A percentile compares a stretch with the other conserved stretches of the same genome.
phyloP scores from a whole-genome alignment of 2,797 vertebrate species.

The Phaenicophaeus curvirostris region DNA sequence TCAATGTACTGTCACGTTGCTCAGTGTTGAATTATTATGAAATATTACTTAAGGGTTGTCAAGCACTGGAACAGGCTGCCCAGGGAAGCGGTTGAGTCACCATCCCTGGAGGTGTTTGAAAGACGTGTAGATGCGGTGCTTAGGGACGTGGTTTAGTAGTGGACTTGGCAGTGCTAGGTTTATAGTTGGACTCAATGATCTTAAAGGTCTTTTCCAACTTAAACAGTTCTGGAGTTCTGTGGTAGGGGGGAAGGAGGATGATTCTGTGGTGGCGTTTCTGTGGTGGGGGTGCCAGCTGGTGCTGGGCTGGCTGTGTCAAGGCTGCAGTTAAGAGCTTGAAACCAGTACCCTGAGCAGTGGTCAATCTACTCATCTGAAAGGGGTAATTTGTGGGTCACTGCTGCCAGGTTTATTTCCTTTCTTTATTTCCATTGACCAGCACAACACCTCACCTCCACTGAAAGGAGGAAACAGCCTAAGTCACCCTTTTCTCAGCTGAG shows the following conservation, averaged over 20 bases:
- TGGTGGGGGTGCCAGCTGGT: neutral
- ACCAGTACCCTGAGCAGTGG: neutral
- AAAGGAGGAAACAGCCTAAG: neutral
- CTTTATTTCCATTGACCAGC: neutral
- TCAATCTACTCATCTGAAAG: neutral
- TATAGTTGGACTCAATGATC: no score
- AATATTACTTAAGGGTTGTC: no score
- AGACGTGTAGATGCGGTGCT: no score
- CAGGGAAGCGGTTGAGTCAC: no score
- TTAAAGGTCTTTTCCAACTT: no score
- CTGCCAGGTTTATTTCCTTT: neutral
- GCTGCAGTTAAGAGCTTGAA: neutral
- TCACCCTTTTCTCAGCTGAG: neutral
- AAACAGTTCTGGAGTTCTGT: no score
- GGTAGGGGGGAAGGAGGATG: no score
- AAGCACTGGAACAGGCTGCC: no score
- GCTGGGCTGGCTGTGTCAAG: neutral
- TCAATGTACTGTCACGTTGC: neutral
- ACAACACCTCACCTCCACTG: neutral
- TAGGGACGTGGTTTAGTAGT: no score
- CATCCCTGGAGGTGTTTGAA: no score
- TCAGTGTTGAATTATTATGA: neutral
- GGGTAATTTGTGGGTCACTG: neutral
- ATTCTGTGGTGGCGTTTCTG: no score
- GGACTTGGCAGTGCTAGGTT: no score